phyloP scores from a whole-genome alignment of 53 echinoderm and acorn worm species.

The Hippasteria phrygiana region DNA sequence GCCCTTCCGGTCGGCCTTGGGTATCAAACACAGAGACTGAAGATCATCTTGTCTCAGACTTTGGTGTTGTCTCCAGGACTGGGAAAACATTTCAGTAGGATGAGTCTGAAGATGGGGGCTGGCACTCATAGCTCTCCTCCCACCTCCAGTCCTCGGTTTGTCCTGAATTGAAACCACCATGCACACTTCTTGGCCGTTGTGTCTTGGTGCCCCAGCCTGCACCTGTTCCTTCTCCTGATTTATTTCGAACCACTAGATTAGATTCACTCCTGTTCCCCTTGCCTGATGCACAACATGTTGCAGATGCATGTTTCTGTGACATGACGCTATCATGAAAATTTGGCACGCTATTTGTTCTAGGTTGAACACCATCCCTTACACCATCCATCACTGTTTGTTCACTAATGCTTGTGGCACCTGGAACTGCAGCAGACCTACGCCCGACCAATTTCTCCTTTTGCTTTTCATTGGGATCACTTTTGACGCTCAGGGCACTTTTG shows the following conservation, averaged over 20 bases:
- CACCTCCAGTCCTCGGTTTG: background rate
- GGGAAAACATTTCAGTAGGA: background rate
- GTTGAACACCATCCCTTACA: background rate
- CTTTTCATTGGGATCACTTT: conserved; percentile 21
- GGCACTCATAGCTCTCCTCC: background rate
- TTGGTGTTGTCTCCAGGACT: background rate
- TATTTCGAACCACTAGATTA: background rate
- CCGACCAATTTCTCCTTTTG: background rate
- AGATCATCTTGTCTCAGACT: conserved; percentile 26
- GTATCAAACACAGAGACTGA: conserved; percentile 49
- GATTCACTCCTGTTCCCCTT: background rate
- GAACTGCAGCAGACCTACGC: background rate
- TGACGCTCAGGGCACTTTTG: conserved; percentile 16
- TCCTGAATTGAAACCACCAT: background rate
- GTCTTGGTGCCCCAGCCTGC: background rate
- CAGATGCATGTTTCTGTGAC: background rate
- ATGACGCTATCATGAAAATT: background rate
- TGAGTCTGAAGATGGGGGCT: background rate
- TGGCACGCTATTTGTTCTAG: background rate
- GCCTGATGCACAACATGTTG: background rate
- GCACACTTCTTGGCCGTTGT: conserved; percentile 28
- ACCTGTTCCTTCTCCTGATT: background rate
- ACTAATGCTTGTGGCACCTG: background rate
- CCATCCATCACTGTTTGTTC: too few species aligned
- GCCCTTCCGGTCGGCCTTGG: background rate